Conservation (phyloP, 2,888 invertebrate species). For the Tetheella fluctuosa region DNA sequence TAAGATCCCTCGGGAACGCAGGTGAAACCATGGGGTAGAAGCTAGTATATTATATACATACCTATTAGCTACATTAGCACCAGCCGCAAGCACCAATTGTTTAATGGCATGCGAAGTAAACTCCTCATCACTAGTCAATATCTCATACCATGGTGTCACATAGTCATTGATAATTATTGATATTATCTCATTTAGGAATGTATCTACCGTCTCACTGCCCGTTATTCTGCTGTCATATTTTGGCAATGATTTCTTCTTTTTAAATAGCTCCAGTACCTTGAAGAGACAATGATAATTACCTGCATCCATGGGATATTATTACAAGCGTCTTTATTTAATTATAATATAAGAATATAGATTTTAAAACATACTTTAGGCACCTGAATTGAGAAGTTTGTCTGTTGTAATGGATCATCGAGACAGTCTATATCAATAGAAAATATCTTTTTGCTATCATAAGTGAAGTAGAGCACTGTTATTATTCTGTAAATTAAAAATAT, state of each 20-base stretch:
- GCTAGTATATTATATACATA: slow-evolving; percentile 56
- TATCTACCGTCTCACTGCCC: slow-evolving; percentile 93
- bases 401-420: slow-evolving; percentile 77
- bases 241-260: slow-evolving; percentile 51
- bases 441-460: slow-evolving; percentile 69
- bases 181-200: slow-evolving; percentile 93
- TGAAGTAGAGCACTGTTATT: slow-evolving; percentile 68
- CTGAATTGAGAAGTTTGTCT: slow-evolving; percentile 71
- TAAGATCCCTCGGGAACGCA: too few species aligned
- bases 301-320: slow-evolving; percentile 10
- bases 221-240: slow-evolving; percentile 87
- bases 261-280: slow-evolving; percentile 70
- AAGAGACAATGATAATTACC: slow-evolving; percentile 18
- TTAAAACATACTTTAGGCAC: slow-evolving; percentile 60
- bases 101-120: slow-evolving; percentile 87
- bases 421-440: slow-evolving; percentile 70
- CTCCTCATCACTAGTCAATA: slow-evolving; percentile 88
- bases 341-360: neutral
- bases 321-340: too few species aligned
- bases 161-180: slow-evolving; percentile 92
- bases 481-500: slow-evolving; percentile 52
- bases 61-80: slow-evolving; percentile 88
- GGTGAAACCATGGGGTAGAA: too few species aligned
- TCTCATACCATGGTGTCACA: slow-evolving; percentile 89
- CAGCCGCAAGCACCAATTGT: slow-evolving; percentile 86